These are phyloP conservation scores for Odontothrips loti DNA, from an alignment of 2,888 invertebrate genomes.

Conservation along the genomic window DNA sequence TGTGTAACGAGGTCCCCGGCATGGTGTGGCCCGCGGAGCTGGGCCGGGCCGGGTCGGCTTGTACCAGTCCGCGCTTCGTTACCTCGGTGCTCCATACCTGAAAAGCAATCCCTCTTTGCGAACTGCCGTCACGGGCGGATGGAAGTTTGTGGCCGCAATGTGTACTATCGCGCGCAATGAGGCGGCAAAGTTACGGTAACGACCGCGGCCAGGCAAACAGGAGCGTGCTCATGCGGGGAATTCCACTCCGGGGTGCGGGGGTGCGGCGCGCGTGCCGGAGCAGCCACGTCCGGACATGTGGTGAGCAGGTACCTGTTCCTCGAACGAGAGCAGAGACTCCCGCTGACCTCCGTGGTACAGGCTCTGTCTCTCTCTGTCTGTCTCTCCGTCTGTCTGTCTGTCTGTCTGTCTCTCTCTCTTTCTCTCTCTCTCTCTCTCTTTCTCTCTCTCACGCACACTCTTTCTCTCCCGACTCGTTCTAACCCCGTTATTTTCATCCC, in stretches of 20 bases:
- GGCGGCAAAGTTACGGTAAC: no score
- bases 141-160: no score
- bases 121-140: no score
- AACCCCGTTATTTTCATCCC: background rate
- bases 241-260: background rate
- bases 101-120: no score
- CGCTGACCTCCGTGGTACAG: no score
- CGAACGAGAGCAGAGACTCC: background rate
- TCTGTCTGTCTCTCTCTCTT: constrained; percentile 5
- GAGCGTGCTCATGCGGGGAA: background rate
- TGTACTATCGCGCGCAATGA: no score
- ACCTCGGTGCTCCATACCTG: no score
- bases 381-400: background rate
- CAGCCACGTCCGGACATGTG: background rate
- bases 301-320: background rate
- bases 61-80: no score
- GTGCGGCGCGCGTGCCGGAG: background rate
- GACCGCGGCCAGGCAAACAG: background rate
- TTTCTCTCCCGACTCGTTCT: background rate
- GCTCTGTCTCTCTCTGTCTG: constrained; percentile 22
- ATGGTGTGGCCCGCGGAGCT: no score
- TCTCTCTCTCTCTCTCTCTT: background rate
- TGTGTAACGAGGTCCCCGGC: no score
- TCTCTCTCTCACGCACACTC: background rate
- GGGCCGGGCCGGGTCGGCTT: no score